Base-by-base conservation (phyloP, 2,113 vertebrate genomes). In the Calyptommatus sinebrachiatus region DNA sequence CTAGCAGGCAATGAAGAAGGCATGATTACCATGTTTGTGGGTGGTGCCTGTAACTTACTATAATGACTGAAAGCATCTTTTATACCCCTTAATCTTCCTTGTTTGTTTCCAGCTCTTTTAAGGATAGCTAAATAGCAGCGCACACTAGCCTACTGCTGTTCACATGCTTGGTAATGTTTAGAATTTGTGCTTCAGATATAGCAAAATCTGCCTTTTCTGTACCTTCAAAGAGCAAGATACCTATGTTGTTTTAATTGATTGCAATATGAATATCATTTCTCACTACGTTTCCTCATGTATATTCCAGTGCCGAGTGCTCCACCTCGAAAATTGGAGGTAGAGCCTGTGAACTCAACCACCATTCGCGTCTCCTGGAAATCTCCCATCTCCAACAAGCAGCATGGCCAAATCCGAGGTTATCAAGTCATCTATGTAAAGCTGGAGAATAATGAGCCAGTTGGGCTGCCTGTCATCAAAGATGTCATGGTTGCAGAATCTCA, bases 351-450 rank as follows among this genome's bases (percentile, higher is more conserved):
- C 90, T 98, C 98, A 0, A 99, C 98, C 1, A 93, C 98, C 45
- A 93, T 99, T 78, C 95, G 89, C 5, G 96, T 99, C 85, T 95
- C 94, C 81, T 99, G 98, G 98, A 98, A 97, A 88, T 91, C 97
- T 50, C 98, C 98, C 0, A 93, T 98, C 73, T 92, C 95, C 76
- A 94, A 94, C 86, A 98, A 97, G 88, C 98, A 98, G 84, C 97
- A 99, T 0, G 98, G 97, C 50, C 97, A 97, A 91, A 97, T 99
- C 89, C 94, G 96, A 0, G 97, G 98, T n/a, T 99, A 99, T 93
- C 97, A 98, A 92, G 95, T 99, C 83, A 96, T 97, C 0, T 98
- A 97, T 0, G 97, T 97, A 73, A 95, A 97, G 57, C 91, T 99
- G 63, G 96, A 97, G 88, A 96, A 95, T 1, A 96, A 97, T 6